Base-by-base conservation (phyloP, 2,888 invertebrate genomes). In the Amblyjoppa fuscipennis region DNA sequence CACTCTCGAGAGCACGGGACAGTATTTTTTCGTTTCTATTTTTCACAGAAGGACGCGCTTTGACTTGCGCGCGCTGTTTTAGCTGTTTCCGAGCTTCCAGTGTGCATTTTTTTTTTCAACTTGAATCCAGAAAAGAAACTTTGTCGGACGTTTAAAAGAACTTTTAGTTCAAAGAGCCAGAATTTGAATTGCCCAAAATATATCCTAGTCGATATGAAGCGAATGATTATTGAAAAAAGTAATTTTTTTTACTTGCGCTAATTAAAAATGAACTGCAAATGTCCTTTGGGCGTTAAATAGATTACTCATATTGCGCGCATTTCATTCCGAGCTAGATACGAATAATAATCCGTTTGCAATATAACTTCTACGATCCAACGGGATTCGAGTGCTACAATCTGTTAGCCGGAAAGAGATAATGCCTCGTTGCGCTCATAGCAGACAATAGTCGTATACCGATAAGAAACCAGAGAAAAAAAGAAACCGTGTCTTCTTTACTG, bases 11-110 rank as follows among this genome's bases (percentile, higher is more conserved):
- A 59, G 13, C 5, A 20, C 56, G 59, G 5, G 53, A 73, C 80
- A 66, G 59, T 75, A 53, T 71, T 79, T 79, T 81, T 79, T 49
- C 81, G 51, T 34, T 84, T 86, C 69, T 71, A 81, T 84, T 85
- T 69, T 76, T 74, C 28, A 64, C 68, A 59, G 75, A 61, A 64
- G 78, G 70, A 56, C 53, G 64, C 59, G 64, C 59, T 9, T n/a
- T 28, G 13, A 66, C 59, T n/a, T 38, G 64, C 56, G 9, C 16
- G 51, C 49, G 25, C 25, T 9, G 4, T 25, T 49, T 7, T 59
- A 9, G 25, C 13, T 45, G 20, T 59, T 28, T 25, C 0, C 28
- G 28, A 59, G 11, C 25, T 25, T 3, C 28, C 3, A 11, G 3
- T 28, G 9, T 45, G 45, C 2, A 45, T 45, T 45, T 45, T 45